Conservation (phyloP, 2,888 invertebrate genomes). For the Sphaerophoria rueppellii region DNA sequence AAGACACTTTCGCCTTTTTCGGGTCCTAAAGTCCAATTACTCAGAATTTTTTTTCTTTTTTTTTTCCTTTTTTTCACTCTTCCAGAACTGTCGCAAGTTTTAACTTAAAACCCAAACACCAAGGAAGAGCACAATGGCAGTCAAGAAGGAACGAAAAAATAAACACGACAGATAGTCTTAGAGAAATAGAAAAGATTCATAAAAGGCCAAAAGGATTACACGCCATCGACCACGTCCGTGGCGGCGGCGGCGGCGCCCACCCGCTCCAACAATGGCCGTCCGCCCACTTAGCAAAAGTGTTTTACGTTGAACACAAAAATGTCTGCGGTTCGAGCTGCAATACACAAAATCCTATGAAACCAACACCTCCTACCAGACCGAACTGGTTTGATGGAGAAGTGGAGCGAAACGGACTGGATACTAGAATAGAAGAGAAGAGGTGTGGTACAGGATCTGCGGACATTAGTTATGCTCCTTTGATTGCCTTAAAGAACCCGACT, state of each 20-base stretch:
- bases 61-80: conserved; percentile 28
- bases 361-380: conserved; percentile 19
- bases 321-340: conserved; percentile 44
- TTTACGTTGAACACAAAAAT: conserved; percentile 10
- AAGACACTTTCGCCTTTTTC: conserved; percentile 4
- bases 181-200: conserved; percentile 40
- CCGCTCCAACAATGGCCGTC: conserved; percentile 57
- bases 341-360: conserved; percentile 40
- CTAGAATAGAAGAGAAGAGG: not conserved
- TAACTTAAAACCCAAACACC: conserved; percentile 48
- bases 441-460: conserved; percentile 8
- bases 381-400: not conserved
- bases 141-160: not conserved
- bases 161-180: conserved; percentile 6
- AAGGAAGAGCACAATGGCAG: conserved; percentile 35
- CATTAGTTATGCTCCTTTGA: conserved; percentile 65
- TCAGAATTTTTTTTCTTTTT: conserved; percentile 38
- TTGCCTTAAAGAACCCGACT: conserved; percentile 63
- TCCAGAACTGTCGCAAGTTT: conserved; percentile 59
- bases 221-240: not conserved
- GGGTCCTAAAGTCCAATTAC: conserved; percentile 59
- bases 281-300: conserved; percentile 61
- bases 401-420: not conserved
- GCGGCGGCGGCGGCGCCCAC: not conserved
- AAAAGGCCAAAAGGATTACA: conserved; percentile 64